These are phyloP conservation scores for Ancistrus triradiatus DNA, from an alignment of 2,113 vertebrate species.

Conservation along the genomic window DNA sequence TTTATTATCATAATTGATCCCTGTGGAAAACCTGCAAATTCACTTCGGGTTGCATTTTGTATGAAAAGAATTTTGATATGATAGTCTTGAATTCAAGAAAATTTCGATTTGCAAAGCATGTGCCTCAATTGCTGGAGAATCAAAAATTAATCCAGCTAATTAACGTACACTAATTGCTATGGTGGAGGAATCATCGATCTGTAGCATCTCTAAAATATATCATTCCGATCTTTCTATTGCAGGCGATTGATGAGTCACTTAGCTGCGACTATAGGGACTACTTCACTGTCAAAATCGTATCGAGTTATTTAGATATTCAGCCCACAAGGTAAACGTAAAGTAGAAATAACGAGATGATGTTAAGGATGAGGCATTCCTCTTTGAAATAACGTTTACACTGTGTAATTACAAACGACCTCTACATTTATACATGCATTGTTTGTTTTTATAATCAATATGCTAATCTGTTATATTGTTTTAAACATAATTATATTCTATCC, in stretches of 20 bases:
- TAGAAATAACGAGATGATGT: no score
- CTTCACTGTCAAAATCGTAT: conserved; percentile 89
- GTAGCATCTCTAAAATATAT: conserved; percentile 84
- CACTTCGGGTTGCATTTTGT: no score
- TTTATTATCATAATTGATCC: no score
- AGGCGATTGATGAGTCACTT: conserved; percentile 65
- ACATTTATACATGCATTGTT: no score
- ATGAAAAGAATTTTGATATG: no score
- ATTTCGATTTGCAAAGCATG: conserved; percentile 60
- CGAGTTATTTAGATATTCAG: no score
- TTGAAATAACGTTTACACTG: conserved; percentile 1
- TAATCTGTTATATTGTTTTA: no score
- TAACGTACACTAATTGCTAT: conserved; percentile 87
- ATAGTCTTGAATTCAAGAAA: no score
- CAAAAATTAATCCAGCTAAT: conserved; percentile 91
- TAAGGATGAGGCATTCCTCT: neutral
- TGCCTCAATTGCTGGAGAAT: conserved; percentile 81
- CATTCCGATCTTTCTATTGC: conserved; percentile 92
- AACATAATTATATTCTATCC: no score
- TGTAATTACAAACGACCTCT: neutral
- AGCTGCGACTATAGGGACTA: conserved; percentile 75
- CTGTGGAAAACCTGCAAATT: no score
- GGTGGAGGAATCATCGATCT: conserved; percentile 86
- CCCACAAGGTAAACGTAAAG: no score
- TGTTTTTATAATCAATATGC: no score